phyloP scores from a whole-genome alignment of 2,888 invertebrate genomes.

The Argyresthia goedartella region DNA sequence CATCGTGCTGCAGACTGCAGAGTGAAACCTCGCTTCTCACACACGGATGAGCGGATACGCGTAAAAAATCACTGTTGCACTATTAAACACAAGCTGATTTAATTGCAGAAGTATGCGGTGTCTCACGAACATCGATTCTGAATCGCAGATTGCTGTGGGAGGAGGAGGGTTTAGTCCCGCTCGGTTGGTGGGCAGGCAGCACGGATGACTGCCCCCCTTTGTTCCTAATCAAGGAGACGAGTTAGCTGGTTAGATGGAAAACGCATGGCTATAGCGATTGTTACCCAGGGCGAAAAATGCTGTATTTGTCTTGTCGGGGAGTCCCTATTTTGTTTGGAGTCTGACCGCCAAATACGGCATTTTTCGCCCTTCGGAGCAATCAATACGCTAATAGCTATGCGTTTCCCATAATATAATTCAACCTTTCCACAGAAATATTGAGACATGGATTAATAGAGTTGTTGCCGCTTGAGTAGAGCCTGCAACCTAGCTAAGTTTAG shows the following conservation, averaged over 20 bases:
- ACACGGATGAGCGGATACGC: constrained; percentile 23
- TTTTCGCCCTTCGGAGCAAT: too few species aligned
- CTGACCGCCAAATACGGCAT: too few species aligned
- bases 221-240: not conserved
- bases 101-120: constrained; percentile 4
- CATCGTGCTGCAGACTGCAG: constrained; percentile 35
- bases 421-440: too few species aligned
- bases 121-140: constrained; percentile 5
- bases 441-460: too few species aligned
- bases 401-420: too few species aligned
- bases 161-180: not conserved
- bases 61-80: constrained; percentile 43
- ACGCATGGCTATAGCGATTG: too few species aligned
- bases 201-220: not conserved
- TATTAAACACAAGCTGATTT: constrained; percentile 35
- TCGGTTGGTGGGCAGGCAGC: not conserved
- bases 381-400: too few species aligned
- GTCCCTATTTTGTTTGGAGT: too few species aligned
- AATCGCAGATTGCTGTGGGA: not conserved
- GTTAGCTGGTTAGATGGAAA: not conserved
- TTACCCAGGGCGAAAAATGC: too few species aligned
- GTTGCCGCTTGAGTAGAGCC: too few species aligned
- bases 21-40: constrained; percentile 63
- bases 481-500: too few species aligned
- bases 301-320: too few species aligned